Conservation (phyloP, 2,888 invertebrate species). For the Rhagium mordax region DNA sequence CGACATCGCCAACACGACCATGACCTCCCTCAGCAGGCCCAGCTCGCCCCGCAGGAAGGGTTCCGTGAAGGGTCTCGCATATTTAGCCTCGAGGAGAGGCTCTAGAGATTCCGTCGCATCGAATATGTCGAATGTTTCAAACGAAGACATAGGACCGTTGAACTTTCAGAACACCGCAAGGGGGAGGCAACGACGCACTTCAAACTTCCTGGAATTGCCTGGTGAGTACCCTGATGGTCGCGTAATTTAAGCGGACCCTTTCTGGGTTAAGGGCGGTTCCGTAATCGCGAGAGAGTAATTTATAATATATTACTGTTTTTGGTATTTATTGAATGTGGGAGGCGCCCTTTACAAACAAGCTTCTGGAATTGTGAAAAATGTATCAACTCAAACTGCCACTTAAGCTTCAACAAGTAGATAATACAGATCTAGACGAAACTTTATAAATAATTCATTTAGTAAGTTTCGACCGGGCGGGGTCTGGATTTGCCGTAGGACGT, state of each 20-base stretch:
- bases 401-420: constrained; percentile 3
- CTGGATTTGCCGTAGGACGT: background rate
- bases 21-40: constrained; percentile 76
- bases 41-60: constrained; percentile 81
- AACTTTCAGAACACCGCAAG: constrained; percentile 86
- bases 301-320: too few relatives aligned
- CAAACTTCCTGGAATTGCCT: constrained; percentile 90
- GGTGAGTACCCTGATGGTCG: constrained; percentile 72
- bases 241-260: background rate
- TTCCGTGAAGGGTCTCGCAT: constrained; percentile 81
- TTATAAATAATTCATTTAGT: constrained; percentile 6
- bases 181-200: constrained; percentile 85
- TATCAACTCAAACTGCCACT: background rate
- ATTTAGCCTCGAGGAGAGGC: constrained; percentile 87
- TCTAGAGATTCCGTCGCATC: constrained; percentile 75
- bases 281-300: too few relatives aligned
- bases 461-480: background rate
- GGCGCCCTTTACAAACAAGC: background rate
- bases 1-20: constrained; percentile 73
- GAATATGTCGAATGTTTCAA: constrained; percentile 82
- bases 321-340: too few relatives aligned
- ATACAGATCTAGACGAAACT: background rate
- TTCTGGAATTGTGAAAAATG: background rate
- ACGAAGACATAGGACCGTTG: constrained; percentile 86
- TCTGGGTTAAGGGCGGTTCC: background rate